A percentile compares a stretch with the other conserved stretches of the same genome.
These are phyloP conservation scores for Drosophila pegasa DNA, from an alignment of 2,888 invertebrate genomes.

Conservation along the genomic window DNA sequence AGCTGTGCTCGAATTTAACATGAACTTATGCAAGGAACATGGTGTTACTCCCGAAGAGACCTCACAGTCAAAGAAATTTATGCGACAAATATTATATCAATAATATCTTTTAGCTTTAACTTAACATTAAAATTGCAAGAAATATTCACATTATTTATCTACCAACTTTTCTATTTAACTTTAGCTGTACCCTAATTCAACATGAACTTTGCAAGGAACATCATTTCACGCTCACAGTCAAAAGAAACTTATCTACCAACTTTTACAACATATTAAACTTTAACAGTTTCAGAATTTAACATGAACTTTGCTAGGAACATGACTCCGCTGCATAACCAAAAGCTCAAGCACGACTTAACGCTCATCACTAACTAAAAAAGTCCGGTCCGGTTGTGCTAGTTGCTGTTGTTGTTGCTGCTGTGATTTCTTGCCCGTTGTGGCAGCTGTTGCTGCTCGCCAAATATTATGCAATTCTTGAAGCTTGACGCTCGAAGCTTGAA, in stretches of 20 bases:
- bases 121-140: too few species aligned
- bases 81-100: too few species aligned
- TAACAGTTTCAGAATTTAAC: not conserved
- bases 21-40: too few species aligned
- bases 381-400: conserved; percentile 41
- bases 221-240: too few species aligned
- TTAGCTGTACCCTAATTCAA: too few species aligned
- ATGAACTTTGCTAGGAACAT: conserved; percentile 5
- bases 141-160: too few species aligned
- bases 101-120: too few species aligned
- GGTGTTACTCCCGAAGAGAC: too few species aligned
- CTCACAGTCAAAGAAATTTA: too few species aligned
- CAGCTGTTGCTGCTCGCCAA: conserved; percentile 57
- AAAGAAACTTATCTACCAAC: not conserved
- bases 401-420: conserved; percentile 32
- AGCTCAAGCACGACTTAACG: conserved; percentile 20
- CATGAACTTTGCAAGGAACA: not conserved
- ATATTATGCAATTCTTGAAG: conserved; percentile 69
- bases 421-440: conserved; percentile 31
- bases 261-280: too few species aligned
- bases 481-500: conserved; percentile 14
- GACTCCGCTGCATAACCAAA: not conserved
- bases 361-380: conserved; percentile 37
- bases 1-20: too few species aligned
- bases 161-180: too few species aligned